Evolutionary conservation across 2,113 vertebrate species (phyloP).

Genomic region (Pampusana beccarii): DNA sequence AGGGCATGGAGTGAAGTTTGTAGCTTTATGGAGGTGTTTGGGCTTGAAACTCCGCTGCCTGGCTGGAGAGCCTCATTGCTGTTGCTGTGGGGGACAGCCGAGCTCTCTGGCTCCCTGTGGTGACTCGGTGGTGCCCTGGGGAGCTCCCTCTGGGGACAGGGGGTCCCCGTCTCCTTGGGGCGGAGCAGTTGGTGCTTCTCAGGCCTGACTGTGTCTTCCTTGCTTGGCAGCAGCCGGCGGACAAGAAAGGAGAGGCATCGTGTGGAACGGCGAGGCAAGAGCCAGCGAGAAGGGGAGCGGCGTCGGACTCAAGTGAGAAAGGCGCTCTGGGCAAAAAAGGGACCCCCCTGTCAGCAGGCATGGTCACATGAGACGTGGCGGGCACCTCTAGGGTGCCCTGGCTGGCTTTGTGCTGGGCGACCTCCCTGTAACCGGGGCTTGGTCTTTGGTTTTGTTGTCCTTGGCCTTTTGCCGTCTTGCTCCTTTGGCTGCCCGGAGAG

Average conservation of each 20-base stretch:
- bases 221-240: neutral
- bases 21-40: too few species aligned
- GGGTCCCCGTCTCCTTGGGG: too few species aligned
- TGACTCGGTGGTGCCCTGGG: too few species aligned
- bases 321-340: neutral
- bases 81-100: too few species aligned
- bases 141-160: too few species aligned
- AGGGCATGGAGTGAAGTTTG: too few species aligned
- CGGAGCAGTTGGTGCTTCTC: too few species aligned
- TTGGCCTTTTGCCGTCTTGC: neutral
- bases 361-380: neutral
- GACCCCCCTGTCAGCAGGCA: too few species aligned
- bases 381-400: rapidly evolving
- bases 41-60: too few species aligned
- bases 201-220: neutral
- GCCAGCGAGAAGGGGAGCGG: neutral
- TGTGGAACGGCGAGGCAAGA: neutral
- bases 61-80: too few species aligned
- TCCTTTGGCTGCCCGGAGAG: neutral
- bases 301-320: rapidly evolving
- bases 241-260: rapidly evolving
- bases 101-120: too few species aligned
- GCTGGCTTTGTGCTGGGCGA: rapidly evolving
- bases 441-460: neutral
- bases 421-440: neutral